Evolutionary conservation across 2,888 invertebrate genomes (phyloP).

Genomic region (Ischnura elegans): DNA sequence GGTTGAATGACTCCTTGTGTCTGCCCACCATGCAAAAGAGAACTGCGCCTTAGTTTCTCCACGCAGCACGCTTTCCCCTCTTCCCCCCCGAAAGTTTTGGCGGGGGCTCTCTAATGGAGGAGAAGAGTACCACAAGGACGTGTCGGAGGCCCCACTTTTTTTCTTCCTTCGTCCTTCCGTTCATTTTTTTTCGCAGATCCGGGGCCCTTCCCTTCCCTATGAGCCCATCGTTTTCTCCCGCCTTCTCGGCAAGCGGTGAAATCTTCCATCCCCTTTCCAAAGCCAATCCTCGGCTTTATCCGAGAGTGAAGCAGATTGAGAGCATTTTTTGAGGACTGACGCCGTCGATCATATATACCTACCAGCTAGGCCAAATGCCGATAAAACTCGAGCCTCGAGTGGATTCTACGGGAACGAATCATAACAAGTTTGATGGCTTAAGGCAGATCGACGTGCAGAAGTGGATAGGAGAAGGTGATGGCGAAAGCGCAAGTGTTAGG

Average conservation of each 20-base stretch:
- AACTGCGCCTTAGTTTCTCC: slow-evolving; percentile 32
- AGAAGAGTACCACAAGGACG: background rate
- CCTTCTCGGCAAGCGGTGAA: background rate
- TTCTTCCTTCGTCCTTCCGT: background rate
- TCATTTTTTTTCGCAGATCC: background rate
- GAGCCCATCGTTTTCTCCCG: background rate
- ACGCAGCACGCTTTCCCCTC: background rate
- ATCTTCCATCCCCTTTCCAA: background rate
- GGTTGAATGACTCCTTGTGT: slow-evolving; percentile 1
- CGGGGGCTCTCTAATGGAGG: background rate
- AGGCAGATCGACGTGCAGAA: too few species aligned
- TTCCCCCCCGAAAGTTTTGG: background rate
- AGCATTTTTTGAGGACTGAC: background rate
- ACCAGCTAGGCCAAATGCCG: background rate
- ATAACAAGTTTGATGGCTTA: background rate
- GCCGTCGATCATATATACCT: background rate
- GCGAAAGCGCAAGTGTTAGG: too few species aligned
- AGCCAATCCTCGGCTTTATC: background rate
- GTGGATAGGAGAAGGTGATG: too few species aligned
- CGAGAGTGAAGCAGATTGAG: background rate
- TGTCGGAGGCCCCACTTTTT: slow-evolving; percentile 1
- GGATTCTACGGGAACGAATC: background rate
- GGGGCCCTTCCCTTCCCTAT: background rate
- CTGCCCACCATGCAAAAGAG: background rate
- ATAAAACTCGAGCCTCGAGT: background rate